phyloP scores from a whole-genome alignment of 2,888 invertebrate species.

The Brenthis daphne region DNA sequence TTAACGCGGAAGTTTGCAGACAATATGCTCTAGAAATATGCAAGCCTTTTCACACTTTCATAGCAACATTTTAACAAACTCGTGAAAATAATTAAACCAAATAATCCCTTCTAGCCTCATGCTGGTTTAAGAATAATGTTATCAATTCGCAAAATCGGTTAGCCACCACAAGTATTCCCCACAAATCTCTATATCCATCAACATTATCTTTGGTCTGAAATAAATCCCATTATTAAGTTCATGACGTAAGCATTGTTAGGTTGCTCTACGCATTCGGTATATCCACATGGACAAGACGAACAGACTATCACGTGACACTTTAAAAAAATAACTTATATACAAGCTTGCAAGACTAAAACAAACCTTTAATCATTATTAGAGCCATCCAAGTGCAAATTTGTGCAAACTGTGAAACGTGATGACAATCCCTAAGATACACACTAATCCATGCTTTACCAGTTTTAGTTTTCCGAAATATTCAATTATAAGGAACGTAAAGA shows the following conservation, averaged over 20 bases:
- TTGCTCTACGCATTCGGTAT: constrained; percentile 24
- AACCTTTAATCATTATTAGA: constrained; percentile 33
- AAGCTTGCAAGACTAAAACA: constrained; percentile 37
- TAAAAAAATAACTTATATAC: constrained; percentile 28
- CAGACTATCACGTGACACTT: constrained; percentile 25
- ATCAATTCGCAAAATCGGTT: constrained; percentile 30
- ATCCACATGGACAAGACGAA: constrained; percentile 30
- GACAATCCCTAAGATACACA: constrained; percentile 30
- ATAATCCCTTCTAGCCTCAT: constrained; percentile 35
- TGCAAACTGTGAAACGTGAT: constrained; percentile 34
- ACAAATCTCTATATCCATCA: constrained; percentile 17
- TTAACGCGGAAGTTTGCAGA: constrained; percentile 21
- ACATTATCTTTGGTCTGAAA: constrained; percentile 21
- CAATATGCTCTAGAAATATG: constrained; percentile 32
- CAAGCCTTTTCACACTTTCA: constrained; percentile 34
- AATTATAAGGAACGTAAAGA: constrained; percentile 15
- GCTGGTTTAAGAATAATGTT: constrained; percentile 33
- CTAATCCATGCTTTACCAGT: constrained; percentile 37
- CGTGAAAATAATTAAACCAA: constrained; percentile 28
- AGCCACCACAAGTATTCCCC: constrained; percentile 32
- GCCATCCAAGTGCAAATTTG: constrained; percentile 37
- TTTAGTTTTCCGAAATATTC: constrained; percentile 14
- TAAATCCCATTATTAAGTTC: constrained; percentile 20
- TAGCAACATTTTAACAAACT: constrained; percentile 36
- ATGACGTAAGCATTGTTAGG: constrained; percentile 24